Conservation (phyloP, 2,113 vertebrate species). For the Lepus timidus region DNA sequence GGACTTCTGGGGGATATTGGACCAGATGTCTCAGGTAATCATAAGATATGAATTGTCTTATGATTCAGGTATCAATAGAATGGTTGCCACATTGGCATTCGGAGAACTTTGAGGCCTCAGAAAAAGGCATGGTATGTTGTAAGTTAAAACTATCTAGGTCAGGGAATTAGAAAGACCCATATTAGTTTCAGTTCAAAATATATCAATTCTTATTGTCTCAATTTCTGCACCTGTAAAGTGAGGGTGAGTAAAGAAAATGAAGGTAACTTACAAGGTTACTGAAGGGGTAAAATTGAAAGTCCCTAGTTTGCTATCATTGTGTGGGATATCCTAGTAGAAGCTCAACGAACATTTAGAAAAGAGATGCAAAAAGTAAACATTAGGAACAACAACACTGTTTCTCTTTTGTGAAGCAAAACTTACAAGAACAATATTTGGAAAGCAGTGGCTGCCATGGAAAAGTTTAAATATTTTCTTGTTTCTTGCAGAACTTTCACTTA, state of each 20-base stretch:
- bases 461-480: conserved; percentile 31
- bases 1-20: neutral
- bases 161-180: neutral
- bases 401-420: neutral
- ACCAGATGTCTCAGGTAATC: neutral
- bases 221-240: neutral
- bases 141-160: neutral
- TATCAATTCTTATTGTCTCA: neutral
- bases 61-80: neutral
- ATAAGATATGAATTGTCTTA: neutral
- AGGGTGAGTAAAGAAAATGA: neutral
- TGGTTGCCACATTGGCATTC: neutral
- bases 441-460: neutral
- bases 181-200: neutral
- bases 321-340: neutral
- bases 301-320: neutral
- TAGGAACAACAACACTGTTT: neutral
- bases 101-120: neutral
- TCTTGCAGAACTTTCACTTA: conserved; percentile 2
- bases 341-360: neutral
- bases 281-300: neutral
- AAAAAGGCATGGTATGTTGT: neutral
- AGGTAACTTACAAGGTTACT: neutral
- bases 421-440: conserved; percentile 49
- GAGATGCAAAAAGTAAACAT: neutral